A percentile compares a stretch with the other conserved stretches of the same genome.
These are phyloP conservation scores for Syritta pipiens DNA, from an alignment of 2,888 invertebrate species.

Conservation along the genomic window DNA sequence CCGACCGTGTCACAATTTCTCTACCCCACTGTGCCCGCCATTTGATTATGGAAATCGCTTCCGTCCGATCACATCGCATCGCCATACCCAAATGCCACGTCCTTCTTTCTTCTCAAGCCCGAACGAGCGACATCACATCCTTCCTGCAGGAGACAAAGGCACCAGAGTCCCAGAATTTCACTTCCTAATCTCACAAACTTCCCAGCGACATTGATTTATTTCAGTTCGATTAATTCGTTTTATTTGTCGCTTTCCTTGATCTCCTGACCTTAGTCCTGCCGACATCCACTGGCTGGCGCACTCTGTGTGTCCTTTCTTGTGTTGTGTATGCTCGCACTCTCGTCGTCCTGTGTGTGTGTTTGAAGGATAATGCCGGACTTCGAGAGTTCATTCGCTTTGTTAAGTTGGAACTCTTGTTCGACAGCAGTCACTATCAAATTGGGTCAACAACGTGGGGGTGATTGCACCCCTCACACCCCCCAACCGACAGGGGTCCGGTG, in stretches of 20 bases:
- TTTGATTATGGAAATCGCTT: slow-evolving; percentile 54
- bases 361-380: slow-evolving; percentile 55
- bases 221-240: slow-evolving; percentile 79
- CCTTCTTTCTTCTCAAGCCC: background rate
- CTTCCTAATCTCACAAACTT: slow-evolving; percentile 74
- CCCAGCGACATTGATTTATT: slow-evolving; percentile 78
- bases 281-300: background rate
- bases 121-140: slow-evolving; percentile 22
- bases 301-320: background rate
- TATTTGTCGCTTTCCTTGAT: slow-evolving; percentile 55
- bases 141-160: slow-evolving; percentile 23
- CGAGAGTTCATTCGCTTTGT: slow-evolving; percentile 59
- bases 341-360: slow-evolving; percentile 18
- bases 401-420: slow-evolving; percentile 62
- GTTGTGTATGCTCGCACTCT: background rate
- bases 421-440: slow-evolving; percentile 58
- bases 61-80: background rate
- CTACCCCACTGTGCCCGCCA: slow-evolving; percentile 3
- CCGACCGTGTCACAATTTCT: background rate
- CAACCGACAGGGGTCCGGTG: too few species aligned
- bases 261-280: slow-evolving; percentile 56
- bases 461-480: background rate
- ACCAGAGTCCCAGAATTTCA: slow-evolving; percentile 61
- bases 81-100: slow-evolving; percentile 9
- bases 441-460: slow-evolving; percentile 46